Percentiles rank a stretch among this genome's conserved stretches.
Conservation (phyloP, 2,113 vertebrate species). For the Lagopus leucura region DNA sequence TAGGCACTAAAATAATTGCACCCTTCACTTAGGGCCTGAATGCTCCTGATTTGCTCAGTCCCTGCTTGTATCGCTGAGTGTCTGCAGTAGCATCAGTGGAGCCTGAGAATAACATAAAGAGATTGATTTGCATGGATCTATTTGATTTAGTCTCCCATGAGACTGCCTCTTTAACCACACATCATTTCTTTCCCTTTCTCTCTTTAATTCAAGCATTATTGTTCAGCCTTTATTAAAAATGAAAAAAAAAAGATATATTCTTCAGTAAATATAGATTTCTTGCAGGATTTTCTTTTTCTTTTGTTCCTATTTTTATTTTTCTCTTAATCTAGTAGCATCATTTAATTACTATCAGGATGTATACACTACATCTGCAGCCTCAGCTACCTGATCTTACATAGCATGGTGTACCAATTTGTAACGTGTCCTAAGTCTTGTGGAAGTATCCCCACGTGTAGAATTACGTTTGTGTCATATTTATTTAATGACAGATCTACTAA, state of each 20-base stretch:
- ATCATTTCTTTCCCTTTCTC: neutral
- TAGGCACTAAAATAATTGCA: neutral
- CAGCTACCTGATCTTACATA: slow-evolving; percentile 35
- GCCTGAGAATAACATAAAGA: neutral
- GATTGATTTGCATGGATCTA: neutral
- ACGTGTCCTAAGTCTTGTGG: slow-evolving; percentile 11
- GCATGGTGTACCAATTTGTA: slow-evolving; percentile 31
- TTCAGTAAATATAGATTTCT: neutral
- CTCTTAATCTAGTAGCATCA: neutral
- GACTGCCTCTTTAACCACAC: neutral
- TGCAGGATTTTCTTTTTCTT: neutral
- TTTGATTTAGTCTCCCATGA: neutral
- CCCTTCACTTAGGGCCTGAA: neutral
- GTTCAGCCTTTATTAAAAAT: neutral
- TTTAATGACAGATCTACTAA: slow-evolving; percentile 61
- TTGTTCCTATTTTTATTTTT: neutral
- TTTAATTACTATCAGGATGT: neutral
- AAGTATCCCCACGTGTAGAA: neutral
- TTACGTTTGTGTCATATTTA: slow-evolving; percentile 60
- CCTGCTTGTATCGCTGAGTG: neutral
- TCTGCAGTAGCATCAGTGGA: neutral
- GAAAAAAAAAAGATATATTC: rapidly evolving
- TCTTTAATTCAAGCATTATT: neutral
- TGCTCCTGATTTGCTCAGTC: neutral
- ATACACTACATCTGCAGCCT: neutral